Evolutionary conservation across 2,888 invertebrate species (phyloP), one percentile per base, ranked within the genome.

Genomic region (Drosophila parthenogenetica): DNA sequence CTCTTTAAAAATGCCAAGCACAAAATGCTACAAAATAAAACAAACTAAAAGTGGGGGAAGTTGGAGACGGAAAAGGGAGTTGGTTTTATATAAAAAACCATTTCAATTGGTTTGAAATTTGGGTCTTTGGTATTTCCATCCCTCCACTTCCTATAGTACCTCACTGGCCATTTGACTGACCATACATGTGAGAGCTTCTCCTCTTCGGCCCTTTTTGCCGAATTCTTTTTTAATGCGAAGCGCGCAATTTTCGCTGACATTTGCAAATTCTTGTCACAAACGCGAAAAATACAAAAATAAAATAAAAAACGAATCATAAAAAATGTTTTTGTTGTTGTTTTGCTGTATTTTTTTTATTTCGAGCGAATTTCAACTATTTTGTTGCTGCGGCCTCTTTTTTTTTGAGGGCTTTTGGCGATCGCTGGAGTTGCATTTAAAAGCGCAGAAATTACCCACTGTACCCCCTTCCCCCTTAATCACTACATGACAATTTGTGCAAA

Each of bases 191-290:
- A 46, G 46, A 14, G 13, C 22, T 57, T 50, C 76, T 13, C 45
- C 57, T 35, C 59, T 69, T 29, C 57, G 46, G 69, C 74, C 62
- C 63, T 68, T 72, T 86, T 84, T 73, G 57, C n/a, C 70, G 77
- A 85, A 79, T 88, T 88, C 77, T 77, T 60, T 66, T 79, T 83
- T 82, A 67, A 77, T 81, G 78, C 68, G 75, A 77, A 79, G 62
- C 67, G 67, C 69, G 83, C 86, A 79, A 70, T 81, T 82, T 82
- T 85, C 70, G 82, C 73, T 86, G 85, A 87, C 75, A 87, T 90
- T 90, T 89, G 90, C 90, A 89, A 90, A 90, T 90, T 90, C 90
- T 89, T 90, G 90, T 90, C 90, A 90, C 90, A 88, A 69, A 68
- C 63, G 46, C 59, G 46, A 63, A 67, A 39, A 50, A 8, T 29